Evolutionary conservation across 2,888 invertebrate genomes (phyloP), one percentile per base, ranked within the genome.

Genomic region (Onchidella celtica): DNA sequence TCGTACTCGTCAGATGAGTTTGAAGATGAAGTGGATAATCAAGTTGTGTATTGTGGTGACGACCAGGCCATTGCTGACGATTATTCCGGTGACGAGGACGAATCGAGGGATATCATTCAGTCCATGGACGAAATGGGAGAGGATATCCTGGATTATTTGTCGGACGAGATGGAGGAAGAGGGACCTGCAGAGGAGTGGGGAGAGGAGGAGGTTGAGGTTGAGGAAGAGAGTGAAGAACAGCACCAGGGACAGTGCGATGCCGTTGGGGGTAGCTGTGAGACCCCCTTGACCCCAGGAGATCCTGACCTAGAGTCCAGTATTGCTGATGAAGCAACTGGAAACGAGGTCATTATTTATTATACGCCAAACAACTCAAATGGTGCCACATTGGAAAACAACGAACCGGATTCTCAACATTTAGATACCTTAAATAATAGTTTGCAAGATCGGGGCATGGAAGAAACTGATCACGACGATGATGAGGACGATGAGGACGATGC

Each of bases 101-200:
- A 36, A 32, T 47, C 47, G 2, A 27, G 4, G 24, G 29, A 72
- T 38, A 59, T 74, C 32, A 61, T 57, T 21, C n/a, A 57, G 34
- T 38, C 74, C 2, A 74, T 74, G 74, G 74, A 74, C n/a, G 74
- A 57, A n/a, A 57, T 74, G 57, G 74, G 74, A 24, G 59, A 74
- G 11, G 74, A 74, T 32, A 74, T 74, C 34, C 74, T 74, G 3
- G 32, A 74, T 21, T 74, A 74, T 61, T 61, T 74, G 6, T 74
- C 74, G 59, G 74, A 74, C 32, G 74, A 74, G 32, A 74, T 74
- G 74, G 74, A 74, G 34, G 74, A 74, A 36, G 74, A 74, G 34
- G 74, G 74, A 11, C 29, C 24, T 24, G 36, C 59, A 2, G 74
- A 74, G 32, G 74, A 72, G 29, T 74, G 74, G 74, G 74, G 59